Base-by-base conservation (phyloP, 1,140 invertebrate species). In the Drosophila murphyi region DNA sequence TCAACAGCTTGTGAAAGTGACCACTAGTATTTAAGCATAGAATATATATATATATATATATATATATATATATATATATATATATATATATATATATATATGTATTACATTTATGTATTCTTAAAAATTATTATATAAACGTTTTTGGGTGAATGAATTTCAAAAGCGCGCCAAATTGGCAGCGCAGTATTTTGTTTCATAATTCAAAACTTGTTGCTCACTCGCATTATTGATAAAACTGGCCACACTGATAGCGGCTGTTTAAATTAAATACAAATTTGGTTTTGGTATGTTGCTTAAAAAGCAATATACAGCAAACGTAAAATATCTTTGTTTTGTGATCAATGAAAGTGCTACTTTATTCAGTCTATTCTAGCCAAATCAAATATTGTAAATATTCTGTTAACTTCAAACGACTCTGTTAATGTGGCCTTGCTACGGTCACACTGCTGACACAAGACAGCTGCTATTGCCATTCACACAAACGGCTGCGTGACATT, bases 111-210 rank as follows among this genome's bases (percentile, higher is more conserved):
- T 41, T 59, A 37, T n/a, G 1, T 20, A 35, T 52, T 52, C n/a
- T 20, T 20, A 20, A 20, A 20, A 20, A 20, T 1, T 28, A 51
- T 4, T 57, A 8, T 12, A 32, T 50, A 39, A 39, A 29, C 5
- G 3, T 48, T 8, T 2, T 48, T 48, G 4, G 59, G 76, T 61
- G 55, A 37, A 59, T 10, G 10, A 7, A 69, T 72, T 72, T 43
- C 29, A 76, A 79, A 64, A 54, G 51, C 50, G 78, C 72, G 82
- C 79, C 82, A 72, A 20, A 75, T 60, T 34, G 20, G 31, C 60
- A 61, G 45, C 34, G 34, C 34, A 4, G 3, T 4, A 3, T 8
- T 28, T 34, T 1, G 4, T 2, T 7, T 28, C 39, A 45, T 69
- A 86, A 64, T 52, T 62, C 62, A 72, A 59, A 55, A 69, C 71